Conservation (phyloP, 2,888 invertebrate species). For the Oxycera nigricornis region DNA sequence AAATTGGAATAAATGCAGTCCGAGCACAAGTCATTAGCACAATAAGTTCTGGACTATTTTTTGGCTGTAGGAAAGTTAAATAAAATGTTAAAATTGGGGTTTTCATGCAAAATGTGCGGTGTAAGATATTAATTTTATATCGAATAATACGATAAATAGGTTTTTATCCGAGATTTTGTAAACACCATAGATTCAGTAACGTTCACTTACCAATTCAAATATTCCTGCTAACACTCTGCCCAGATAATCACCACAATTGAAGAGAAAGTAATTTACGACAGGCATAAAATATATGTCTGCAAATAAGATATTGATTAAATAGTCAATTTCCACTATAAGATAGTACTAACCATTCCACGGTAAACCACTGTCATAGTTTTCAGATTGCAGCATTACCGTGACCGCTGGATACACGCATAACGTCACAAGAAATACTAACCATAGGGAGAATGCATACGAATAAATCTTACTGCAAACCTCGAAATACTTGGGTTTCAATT, state of each 20-base stretch:
- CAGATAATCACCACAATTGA: constrained; percentile 86
- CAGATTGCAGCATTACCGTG: constrained; percentile 83
- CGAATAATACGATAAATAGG: too few relatives aligned
- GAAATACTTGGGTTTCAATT: constrained; percentile 56
- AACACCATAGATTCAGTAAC: neutral
- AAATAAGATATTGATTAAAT: too few relatives aligned
- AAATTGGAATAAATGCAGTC: constrained; percentile 77
- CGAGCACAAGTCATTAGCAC: constrained; percentile 72
- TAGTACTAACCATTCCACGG: constrained; percentile 78
- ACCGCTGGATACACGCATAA: constrained; percentile 87
- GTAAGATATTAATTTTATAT: too few relatives aligned
- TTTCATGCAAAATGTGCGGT: too few relatives aligned
- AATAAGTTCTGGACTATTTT: constrained; percentile 70
- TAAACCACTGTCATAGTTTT: constrained; percentile 71
- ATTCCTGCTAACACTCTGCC: constrained; percentile 83
- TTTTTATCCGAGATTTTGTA: too few relatives aligned
- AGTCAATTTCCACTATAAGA: neutral
- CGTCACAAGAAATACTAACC: constrained; percentile 81
- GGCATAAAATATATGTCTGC: constrained; percentile 89
- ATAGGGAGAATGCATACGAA: constrained; percentile 78
- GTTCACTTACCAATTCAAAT: constrained; percentile 72
- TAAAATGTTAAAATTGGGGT: neutral
- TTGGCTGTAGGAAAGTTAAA: constrained; percentile 66
- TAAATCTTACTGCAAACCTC: constrained; percentile 78
- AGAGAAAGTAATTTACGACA: constrained; percentile 88